A percentile compares a stretch with the other conserved stretches of the same genome.
Conservation (phyloP, 2,113 vertebrate genomes). For the Oryzias melastigma region DNA sequence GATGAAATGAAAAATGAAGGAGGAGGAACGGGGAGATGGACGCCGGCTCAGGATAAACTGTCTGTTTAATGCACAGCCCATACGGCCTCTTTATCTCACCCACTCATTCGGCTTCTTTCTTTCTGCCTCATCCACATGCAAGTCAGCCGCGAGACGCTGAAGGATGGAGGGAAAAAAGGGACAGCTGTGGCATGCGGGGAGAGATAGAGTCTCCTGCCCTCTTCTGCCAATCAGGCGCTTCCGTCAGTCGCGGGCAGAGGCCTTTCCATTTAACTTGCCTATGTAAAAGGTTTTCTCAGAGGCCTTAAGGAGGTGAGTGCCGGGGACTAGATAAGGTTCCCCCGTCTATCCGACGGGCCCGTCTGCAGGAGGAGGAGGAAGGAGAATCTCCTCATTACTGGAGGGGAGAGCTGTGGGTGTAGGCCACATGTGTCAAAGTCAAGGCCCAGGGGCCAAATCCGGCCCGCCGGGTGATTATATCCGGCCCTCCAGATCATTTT, state of each 20-base stretch:
- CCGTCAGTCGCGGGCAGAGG: conserved; percentile 53
- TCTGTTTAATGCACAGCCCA: conserved; percentile 65
- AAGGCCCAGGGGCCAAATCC: too few relatives aligned
- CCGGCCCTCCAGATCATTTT: too few relatives aligned
- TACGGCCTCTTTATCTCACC: conserved; percentile 64
- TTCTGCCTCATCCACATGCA: conserved; percentile 61
- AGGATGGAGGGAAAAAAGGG: conserved; percentile 49
- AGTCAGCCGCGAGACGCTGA: conserved; percentile 59
- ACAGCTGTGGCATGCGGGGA: conserved; percentile 40
- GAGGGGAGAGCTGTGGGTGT: conserved; percentile 16
- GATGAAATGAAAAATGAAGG: conserved; percentile 63
- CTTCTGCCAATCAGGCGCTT: conserved; percentile 68
- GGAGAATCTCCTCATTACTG: conserved; percentile 31
- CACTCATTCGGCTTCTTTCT: conserved; percentile 54
- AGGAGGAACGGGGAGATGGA: conserved; percentile 46
- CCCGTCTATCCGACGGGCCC: conserved; percentile 41
- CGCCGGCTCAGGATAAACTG: conserved; percentile 41
- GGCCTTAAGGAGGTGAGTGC: conserved; percentile 60
- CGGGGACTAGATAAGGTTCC: conserved; percentile 63
- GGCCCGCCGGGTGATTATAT: too few relatives aligned
- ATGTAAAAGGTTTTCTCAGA: conserved; percentile 73
- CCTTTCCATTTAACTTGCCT: conserved; percentile 61
- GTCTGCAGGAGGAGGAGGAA: conserved; percentile 19
- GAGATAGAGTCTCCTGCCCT: conserved; percentile 66
- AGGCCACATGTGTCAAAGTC: background rate